These are phyloP conservation scores for Leptinotarsa defecta DNA, from an alignment of 1,140 invertebrate species.

Conservation along the genomic window DNA sequence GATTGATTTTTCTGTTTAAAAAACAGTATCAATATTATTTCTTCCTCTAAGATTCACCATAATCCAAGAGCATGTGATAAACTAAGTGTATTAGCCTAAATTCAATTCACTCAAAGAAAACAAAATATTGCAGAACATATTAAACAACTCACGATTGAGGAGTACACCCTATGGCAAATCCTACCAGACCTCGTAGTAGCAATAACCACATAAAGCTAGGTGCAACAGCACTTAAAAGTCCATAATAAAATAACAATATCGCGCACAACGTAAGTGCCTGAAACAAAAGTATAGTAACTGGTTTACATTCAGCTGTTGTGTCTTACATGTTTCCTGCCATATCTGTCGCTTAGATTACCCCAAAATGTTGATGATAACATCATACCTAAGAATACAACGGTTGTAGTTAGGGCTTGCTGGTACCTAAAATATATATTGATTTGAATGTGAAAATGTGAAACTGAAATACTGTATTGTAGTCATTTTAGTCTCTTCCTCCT, in stretches of 20 bases:
- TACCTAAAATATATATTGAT: conserved; percentile 61
- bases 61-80: no score
- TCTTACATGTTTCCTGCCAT: conserved; percentile 84
- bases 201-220: conserved; percentile 92
- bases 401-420: conserved; percentile 68
- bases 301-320: neutral
- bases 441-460: no score
- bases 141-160: conserved; percentile 87
- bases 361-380: conserved; percentile 96
- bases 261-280: conserved; percentile 86
- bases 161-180: conserved; percentile 95
- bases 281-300: conserved; percentile 45
- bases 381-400: conserved; percentile 94
- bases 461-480: no score
- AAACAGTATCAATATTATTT: no score
- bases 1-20: no score
- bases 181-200: conserved; percentile 86
- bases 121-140: no score
- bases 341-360: conserved; percentile 93
- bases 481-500: no score
- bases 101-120: no score
- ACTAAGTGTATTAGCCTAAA: no score
- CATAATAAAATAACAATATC: conserved; percentile 88
- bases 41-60: no score
- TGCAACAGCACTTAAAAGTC: conserved; percentile 85